Evolutionary conservation across 2,797 vertebrate species (phyloP).

Genomic region (Characodon lateralis): DNA sequence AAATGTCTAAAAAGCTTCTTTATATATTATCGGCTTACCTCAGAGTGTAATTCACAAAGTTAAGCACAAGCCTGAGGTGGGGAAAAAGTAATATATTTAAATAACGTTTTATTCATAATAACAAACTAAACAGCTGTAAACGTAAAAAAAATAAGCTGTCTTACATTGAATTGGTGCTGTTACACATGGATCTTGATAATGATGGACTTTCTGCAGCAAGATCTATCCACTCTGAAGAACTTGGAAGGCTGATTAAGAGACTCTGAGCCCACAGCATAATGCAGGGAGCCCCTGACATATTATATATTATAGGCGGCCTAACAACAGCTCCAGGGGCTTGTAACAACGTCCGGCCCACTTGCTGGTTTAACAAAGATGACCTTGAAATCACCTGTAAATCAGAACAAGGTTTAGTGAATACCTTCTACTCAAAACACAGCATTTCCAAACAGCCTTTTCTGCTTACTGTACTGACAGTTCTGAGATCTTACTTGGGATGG

Average conservation of each 20-base stretch:
- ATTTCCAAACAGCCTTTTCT: neutral
- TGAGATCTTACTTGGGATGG: constrained; percentile 84
- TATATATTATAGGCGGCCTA: constrained; percentile 76
- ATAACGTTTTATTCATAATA: neutral
- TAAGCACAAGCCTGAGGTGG: constrained; percentile 77
- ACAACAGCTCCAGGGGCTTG: constrained; percentile 34
- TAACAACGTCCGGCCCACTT: constrained; percentile 82
- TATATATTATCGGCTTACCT: constrained; percentile 51
- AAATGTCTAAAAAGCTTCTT: neutral
- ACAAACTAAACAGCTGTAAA: neutral
- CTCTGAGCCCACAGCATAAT: constrained; percentile 89
- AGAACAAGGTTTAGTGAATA: neutral
- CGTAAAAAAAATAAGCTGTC: constrained; percentile 18
- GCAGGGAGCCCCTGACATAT: constrained; percentile 57
- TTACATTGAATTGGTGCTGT: constrained; percentile 72
- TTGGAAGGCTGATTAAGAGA: constrained; percentile 68
- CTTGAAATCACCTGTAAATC: constrained; percentile 70
- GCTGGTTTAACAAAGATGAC: constrained; percentile 24
- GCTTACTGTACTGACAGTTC: neutral
- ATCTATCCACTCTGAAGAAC: constrained; percentile 47
- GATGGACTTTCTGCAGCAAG: constrained; percentile 60
- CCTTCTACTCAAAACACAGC: neutral
- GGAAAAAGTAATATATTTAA: constrained; percentile 11
- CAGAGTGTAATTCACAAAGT: constrained; percentile 44
- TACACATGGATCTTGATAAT: constrained; percentile 76